These are phyloP conservation scores for Plutella xylostella DNA, from an alignment of 2,888 invertebrate species.

Conservation along the genomic window DNA sequence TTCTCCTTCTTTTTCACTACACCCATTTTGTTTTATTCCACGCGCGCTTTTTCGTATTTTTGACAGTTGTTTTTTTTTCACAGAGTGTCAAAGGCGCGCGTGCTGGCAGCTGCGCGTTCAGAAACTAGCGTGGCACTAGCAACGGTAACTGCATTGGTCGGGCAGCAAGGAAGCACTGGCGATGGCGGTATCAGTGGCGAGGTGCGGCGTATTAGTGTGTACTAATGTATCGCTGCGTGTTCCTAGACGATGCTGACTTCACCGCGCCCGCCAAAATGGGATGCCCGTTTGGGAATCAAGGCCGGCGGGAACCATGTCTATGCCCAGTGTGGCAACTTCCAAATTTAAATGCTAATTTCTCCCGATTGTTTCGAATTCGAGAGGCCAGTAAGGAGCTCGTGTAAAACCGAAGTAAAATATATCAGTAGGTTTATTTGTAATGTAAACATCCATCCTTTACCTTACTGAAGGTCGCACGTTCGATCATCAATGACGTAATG, in stretches of 20 bases:
- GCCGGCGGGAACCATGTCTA: conserved; percentile 23
- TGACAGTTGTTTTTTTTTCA: conserved; percentile 22
- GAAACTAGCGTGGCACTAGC: conserved; percentile 61
- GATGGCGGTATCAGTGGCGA: conserved; percentile 27
- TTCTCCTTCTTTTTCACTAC: conserved; percentile 28
- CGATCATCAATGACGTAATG: too few relatives aligned
- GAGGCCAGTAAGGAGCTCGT: too few relatives aligned
- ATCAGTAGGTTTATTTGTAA: too few relatives aligned
- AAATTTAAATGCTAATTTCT: too few relatives aligned
- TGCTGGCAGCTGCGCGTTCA: conserved; percentile 52
- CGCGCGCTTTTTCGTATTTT: conserved; percentile 50
- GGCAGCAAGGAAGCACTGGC: conserved; percentile 52
- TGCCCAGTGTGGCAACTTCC: not conserved
- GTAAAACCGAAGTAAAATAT: too few relatives aligned
- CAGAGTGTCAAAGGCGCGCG: conserved; percentile 34
- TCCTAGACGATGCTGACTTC: conserved; percentile 35
- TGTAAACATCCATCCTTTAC: too few relatives aligned
- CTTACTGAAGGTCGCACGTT: too few relatives aligned
- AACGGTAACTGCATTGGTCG: conserved; percentile 60
- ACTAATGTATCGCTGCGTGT: conserved; percentile 33
- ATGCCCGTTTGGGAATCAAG: conserved; percentile 63
- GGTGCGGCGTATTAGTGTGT: conserved; percentile 29
- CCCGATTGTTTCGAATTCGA: too few relatives aligned
- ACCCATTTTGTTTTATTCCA: conserved; percentile 32
- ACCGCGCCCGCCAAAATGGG: conserved; percentile 49